A percentile compares a stretch with the other conserved stretches of the same genome.
phyloP scores from a whole-genome alignment of 2,888 invertebrate species.

The Drosophila diplacantha region DNA sequence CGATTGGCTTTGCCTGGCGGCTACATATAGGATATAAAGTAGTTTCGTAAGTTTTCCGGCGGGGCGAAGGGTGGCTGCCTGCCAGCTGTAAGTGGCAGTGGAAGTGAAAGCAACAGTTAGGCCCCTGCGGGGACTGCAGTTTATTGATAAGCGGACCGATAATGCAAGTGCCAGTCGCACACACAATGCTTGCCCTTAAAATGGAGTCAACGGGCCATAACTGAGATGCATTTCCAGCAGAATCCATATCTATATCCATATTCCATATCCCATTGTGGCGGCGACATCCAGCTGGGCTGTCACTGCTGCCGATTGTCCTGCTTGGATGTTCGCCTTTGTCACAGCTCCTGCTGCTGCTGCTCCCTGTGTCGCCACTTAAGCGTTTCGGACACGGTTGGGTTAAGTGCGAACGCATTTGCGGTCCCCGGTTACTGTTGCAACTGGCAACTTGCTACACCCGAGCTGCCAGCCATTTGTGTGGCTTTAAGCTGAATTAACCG shows the following conservation, averaged over 20 bases:
- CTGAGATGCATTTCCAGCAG: slow-evolving; percentile 49
- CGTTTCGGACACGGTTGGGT: slow-evolving; percentile 70
- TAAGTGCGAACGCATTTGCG: slow-evolving; percentile 57
- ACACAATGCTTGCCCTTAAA: slow-evolving; percentile 34
- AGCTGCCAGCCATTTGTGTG: slow-evolving; percentile 23
- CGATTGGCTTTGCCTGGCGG: slow-evolving; percentile 12
- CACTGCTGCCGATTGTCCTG: slow-evolving; percentile 29
- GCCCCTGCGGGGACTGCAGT: slow-evolving; percentile 20
- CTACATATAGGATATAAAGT: slow-evolving; percentile 12
- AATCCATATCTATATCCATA: slow-evolving; percentile 39
- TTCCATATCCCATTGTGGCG: slow-evolving; percentile 50
- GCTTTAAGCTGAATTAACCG: slow-evolving; percentile 50
- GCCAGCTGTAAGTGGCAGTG: slow-evolving; percentile 5
- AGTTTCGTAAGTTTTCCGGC: slow-evolving; percentile 16
- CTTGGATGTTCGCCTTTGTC: slow-evolving; percentile 16
- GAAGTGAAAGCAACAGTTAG: slow-evolving; percentile 57
- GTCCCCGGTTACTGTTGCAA: slow-evolving; percentile 18
- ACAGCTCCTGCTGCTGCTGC: slow-evolving; percentile 31
- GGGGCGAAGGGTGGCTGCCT: neutral
- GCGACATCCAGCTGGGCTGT: slow-evolving; percentile 30
- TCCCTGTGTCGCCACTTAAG: slow-evolving; percentile 14
- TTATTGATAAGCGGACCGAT: slow-evolving; percentile 51
- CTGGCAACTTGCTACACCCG: slow-evolving; percentile 9
- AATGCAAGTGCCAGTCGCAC: slow-evolving; percentile 41
- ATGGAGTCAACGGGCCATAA: slow-evolving; percentile 48